Base-by-base conservation (phyloP, 2,797 vertebrate genomes). In the Eupleurogrammus muticus region DNA sequence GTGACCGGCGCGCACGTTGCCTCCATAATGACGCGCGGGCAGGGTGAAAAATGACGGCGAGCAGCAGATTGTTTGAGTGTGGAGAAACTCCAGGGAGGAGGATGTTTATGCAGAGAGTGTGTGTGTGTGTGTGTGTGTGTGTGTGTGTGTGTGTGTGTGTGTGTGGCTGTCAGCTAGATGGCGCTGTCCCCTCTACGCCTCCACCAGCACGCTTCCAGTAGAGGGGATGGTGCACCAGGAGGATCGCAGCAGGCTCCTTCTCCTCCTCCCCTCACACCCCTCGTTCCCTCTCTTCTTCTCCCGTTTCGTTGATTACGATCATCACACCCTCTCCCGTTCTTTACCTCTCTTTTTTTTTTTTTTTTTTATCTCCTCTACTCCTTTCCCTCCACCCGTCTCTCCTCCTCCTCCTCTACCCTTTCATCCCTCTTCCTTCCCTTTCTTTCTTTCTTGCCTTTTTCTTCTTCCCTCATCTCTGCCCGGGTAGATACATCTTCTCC, bases 21-120 rank as follows among this genome's bases (percentile, higher is more conserved):
- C 53, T 81, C 68, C 51, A 56, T 74, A 69, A 80, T 73, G 75
- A 58, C 8, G 24, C 73, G 40, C 8, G 12, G 12, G 32, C 48
- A 2, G 64, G 47, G 24, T 82, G 70, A 87, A 75, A 83, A 81
- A 85, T 73, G 71, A 80, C 48, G 40, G 11, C 2, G n/a, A 61
- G 80, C 20, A 28, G 58, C 60, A 63, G 67, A 28, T 54, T 79
- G 70, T 79, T 49, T 66, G 48, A 62, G 62, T 68, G 78, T 50
- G 51, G 71, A 67, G 64, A 73, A 67, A 61, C 38, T 24, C 40
- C 2, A 2, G 63, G 52, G 69, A 64, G 60, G 60, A 59, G 55
- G 79, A 50, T 57, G 56, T 79, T 73, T 53, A 49, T 75, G 59
- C 61, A 66, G 17, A 11, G 35, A 10, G 49, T 56, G 21, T 60